Base-by-base conservation (phyloP, 2,888 invertebrate species). In the Eurytoma californica region DNA sequence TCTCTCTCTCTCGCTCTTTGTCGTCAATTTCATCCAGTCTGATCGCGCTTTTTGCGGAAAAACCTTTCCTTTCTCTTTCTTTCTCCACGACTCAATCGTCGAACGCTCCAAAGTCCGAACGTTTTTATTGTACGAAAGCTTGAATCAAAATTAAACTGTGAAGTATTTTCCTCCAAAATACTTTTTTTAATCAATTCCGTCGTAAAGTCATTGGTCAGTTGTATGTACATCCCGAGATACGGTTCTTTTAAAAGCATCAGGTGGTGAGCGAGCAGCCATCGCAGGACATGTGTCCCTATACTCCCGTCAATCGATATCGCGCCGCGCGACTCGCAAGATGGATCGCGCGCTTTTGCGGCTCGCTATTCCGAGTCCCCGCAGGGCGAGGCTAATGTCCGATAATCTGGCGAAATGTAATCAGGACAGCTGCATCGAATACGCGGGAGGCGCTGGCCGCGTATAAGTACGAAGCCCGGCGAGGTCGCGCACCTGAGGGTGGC, bases 401-500 rank as follows among this genome's bases (percentile, higher is more conserved):
- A 83, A 84, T 79, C 81, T 69, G 80, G 80, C 81, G 83, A 82
- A 82, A 82, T 82, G 80, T 77, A 84, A 83, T 85, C 83, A 83
- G 79, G 77, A 63, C 81, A 83, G 83, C 82, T 86, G 85, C 85
- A 86, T 86, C 85, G 86, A 88, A 86, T 85, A 86, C 85, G 85
- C 63, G 74, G 67, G 82, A 80, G 82, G 79, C 78, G 80, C 39
- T 39, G 39, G 39, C 9, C 39, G 39, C 9, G 39, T 39, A 69
- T 88, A 88, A 88, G 61, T 18, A 49, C 85, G 84, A 78, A 80
- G 80, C 78, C 80, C 74, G 61, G 79, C 39, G 55, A 28, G 16
- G 69, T 28, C 39, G 20, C 55, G 18, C 87, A 89, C 87, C 87
- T 88, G 88, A 86, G 88, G 86, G 86, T 88, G 89, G 90, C 90